Evolutionary conservation across 2,888 invertebrate genomes (phyloP).

Genomic region (Drosophila neoperkinsi): DNA sequence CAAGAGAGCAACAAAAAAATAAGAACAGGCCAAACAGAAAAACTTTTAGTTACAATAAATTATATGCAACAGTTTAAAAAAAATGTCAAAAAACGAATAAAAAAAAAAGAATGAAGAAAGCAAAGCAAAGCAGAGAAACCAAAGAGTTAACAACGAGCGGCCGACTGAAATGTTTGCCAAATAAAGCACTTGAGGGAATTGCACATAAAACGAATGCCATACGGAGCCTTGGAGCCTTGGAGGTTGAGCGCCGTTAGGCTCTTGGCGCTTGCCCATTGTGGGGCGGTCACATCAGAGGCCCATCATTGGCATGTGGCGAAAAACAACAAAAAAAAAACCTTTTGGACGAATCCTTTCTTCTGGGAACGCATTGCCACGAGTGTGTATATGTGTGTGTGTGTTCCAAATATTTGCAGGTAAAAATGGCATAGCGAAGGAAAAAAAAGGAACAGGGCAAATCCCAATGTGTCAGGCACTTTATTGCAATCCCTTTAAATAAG

Average conservation of each 20-base stretch:
- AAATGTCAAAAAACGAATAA: slow-evolving; percentile 13
- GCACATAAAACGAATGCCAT: slow-evolving; percentile 69
- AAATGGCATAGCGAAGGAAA: slow-evolving; percentile 32
- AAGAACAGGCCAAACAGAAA: slow-evolving; percentile 27
- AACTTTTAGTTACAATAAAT: slow-evolving; percentile 80
- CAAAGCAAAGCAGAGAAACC: slow-evolving; percentile 37
- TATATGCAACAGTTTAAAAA: slow-evolving; percentile 79
- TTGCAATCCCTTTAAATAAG: slow-evolving; percentile 81
- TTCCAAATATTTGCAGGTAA: slow-evolving; percentile 71
- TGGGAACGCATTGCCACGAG: slow-evolving; percentile 49
- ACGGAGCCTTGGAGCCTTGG: slow-evolving; percentile 5
- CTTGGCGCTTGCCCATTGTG: slow-evolving; percentile 12
- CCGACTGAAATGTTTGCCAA: slow-evolving; percentile 67
- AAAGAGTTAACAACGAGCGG: slow-evolving; percentile 73
- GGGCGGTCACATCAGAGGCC: slow-evolving; percentile 42
- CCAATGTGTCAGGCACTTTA: slow-evolving; percentile 79
- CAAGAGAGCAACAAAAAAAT: slow-evolving; percentile 71
- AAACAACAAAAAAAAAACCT: slow-evolving; percentile 19
- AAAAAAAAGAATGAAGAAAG: slow-evolving; percentile 5
- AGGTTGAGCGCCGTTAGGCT: slow-evolving; percentile 4
- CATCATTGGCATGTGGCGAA: slow-evolving; percentile 76
- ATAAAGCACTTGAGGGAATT: slow-evolving; percentile 80
- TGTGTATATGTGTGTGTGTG: slow-evolving; percentile 23
- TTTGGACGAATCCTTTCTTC: slow-evolving; percentile 69
- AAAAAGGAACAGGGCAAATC: slow-evolving; percentile 62